Conservation (phyloP, 2,113 vertebrate genomes). For the Dissostichus mawsoni region DNA sequence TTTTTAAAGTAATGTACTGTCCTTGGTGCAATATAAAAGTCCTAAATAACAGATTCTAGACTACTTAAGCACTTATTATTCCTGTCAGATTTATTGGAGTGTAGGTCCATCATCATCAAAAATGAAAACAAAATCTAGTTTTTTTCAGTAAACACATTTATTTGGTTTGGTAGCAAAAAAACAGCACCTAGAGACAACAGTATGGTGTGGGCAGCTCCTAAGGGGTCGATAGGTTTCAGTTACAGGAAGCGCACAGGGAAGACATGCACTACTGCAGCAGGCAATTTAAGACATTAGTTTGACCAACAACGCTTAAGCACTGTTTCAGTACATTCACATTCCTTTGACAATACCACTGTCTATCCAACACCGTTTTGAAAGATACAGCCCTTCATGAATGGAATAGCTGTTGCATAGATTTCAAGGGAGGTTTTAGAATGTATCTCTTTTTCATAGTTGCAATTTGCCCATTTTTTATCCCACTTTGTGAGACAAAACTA, state of each 20-base stretch:
- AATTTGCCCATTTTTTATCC: constrained; percentile 51
- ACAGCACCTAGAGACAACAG: constrained; percentile 81
- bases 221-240: constrained; percentile 71
- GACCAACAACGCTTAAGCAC: constrained; percentile 64
- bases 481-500: constrained; percentile 47
- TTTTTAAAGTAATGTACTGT: too few species aligned
- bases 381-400: constrained; percentile 29
- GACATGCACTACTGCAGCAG: constrained; percentile 76
- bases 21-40: too few species aligned
- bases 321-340: constrained; percentile 73
- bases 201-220: constrained; percentile 66
- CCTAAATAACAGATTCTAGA: too few species aligned
- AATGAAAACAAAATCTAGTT: constrained; percentile 7
- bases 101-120: neutral
- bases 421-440: constrained; percentile 37
- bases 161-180: constrained; percentile 85
- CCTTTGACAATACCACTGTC: constrained; percentile 60
- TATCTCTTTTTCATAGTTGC: constrained; percentile 43
- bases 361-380: constrained; percentile 38
- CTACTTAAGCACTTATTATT: too few species aligned
- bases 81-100: too few species aligned
- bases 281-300: constrained; percentile 66
- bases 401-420: constrained; percentile 54
- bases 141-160: constrained; percentile 83
- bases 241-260: constrained; percentile 70